A percentile compares a stretch with the other conserved stretches of the same genome.
phyloP scores from a whole-genome alignment of 2,113 vertebrate species.

The Hiodon alosoides region DNA sequence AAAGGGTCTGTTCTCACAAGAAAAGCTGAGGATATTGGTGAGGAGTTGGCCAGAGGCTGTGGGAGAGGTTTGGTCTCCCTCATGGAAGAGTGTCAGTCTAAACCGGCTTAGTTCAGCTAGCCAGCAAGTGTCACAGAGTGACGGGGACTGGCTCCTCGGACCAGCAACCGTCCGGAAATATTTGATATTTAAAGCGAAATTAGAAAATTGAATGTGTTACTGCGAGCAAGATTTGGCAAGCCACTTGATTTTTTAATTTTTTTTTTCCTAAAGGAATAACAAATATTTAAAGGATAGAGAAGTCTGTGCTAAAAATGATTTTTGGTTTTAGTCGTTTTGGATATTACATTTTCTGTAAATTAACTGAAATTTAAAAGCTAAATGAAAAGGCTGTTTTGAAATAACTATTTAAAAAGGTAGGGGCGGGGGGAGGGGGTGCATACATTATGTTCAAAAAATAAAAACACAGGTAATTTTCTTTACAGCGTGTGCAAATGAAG shows the following conservation, averaged over 20 bases:
- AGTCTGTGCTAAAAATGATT: slow-evolving; percentile 15
- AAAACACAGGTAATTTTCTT: slow-evolving; percentile 62
- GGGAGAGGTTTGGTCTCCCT: slow-evolving; percentile 37
- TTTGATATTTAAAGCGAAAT: slow-evolving; percentile 68
- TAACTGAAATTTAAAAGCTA: slow-evolving; percentile 26
- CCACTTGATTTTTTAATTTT: slow-evolving; percentile 22
- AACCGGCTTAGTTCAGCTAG: slow-evolving; percentile 73
- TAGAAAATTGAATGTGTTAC: slow-evolving; percentile 56
- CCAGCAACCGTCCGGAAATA: slow-evolving; percentile 62
- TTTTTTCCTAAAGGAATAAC: too few species aligned
- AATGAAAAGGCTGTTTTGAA: slow-evolving; percentile 33
- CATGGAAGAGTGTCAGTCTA: slow-evolving; percentile 61
- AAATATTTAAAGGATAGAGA: background rate
- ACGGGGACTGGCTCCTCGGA: slow-evolving; percentile 63
- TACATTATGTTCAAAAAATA: slow-evolving; percentile 54
- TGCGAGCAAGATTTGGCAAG: slow-evolving; percentile 42
- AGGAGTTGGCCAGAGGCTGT: slow-evolving; percentile 36
- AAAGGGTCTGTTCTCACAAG: slow-evolving; percentile 12
- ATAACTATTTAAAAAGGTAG: slow-evolving; percentile 48
- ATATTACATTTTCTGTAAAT: background rate
- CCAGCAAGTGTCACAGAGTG: slow-evolving; percentile 63
- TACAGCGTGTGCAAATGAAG: slow-evolving; percentile 67
- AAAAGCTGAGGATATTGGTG: slow-evolving; percentile 40
- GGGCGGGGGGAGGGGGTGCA: slow-evolving; percentile 34
- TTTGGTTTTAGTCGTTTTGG: background rate